Evolutionary conservation across 1,140 invertebrate genomes (phyloP).

Genomic region (Drosophila littoralis): DNA sequence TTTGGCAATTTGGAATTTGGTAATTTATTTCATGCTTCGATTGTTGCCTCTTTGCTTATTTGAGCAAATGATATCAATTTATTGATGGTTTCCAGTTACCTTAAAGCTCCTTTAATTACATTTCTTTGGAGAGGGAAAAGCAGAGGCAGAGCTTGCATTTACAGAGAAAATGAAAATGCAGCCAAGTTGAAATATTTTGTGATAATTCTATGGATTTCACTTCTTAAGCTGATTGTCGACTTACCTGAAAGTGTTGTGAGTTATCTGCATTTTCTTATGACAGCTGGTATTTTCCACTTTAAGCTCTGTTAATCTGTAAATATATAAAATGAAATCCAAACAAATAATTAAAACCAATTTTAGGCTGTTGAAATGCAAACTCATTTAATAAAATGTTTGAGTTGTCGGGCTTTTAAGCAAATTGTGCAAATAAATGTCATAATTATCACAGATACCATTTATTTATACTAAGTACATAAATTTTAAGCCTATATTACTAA

Average conservation of each 20-base stretch:
- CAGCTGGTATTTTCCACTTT: constrained; percentile 29
- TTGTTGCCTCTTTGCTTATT: background rate
- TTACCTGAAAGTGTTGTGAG: constrained; percentile 50
- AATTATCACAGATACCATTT: constrained; percentile 25
- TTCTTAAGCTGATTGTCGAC: constrained; percentile 25
- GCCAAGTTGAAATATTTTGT: constrained; percentile 30
- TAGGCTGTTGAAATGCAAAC: constrained; percentile 5
- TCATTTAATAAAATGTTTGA: constrained; percentile 36
- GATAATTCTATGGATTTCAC: constrained; percentile 6
- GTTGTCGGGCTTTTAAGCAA: constrained; percentile 22
- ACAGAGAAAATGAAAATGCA: constrained; percentile 29
- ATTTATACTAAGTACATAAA: constrained; percentile 26
- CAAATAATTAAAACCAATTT: constrained; percentile 61
- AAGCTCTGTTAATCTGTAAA: constrained; percentile 50
- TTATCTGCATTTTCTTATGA: constrained; percentile 14
- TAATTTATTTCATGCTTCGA: constrained; percentile 64
- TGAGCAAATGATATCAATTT: no score
- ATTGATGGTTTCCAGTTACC: no score
- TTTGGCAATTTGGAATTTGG: constrained; percentile 36
- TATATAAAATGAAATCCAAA: constrained; percentile 45
- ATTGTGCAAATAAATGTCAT: constrained; percentile 25
- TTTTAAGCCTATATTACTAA: constrained; percentile 3
- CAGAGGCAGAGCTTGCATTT: constrained; percentile 23
- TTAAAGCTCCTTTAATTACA: constrained; percentile 57
- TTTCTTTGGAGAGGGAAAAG: constrained; percentile 24